Evolutionary conservation across 2,888 invertebrate species (phyloP).

Genomic region (Orthonychiurus folsomi): DNA sequence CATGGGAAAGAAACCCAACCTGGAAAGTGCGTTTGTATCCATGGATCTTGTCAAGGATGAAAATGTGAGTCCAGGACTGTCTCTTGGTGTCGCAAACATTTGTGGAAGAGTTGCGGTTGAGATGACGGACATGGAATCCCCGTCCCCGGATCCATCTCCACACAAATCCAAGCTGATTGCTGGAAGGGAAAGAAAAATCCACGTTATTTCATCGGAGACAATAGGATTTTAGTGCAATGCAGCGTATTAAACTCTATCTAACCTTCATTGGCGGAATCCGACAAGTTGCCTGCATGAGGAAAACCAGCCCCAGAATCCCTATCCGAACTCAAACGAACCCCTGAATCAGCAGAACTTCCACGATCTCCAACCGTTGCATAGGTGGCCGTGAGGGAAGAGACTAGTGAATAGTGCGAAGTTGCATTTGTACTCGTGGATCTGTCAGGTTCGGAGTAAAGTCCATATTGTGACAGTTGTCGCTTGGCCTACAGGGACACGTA

Average conservation of each 20-base stretch:
- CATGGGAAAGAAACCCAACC: conserved; percentile 25
- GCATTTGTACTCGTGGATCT: conserved; percentile 34
- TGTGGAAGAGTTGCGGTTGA: conserved; percentile 52
- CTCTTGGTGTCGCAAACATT: conserved; percentile 38
- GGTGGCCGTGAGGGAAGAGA: conserved; percentile 39
- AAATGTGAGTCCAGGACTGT: conserved; percentile 38
- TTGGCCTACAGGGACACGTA: conserved; percentile 50
- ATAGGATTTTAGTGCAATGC: not conserved
- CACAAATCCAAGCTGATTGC: conserved; percentile 40
- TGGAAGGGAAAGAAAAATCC: conserved; percentile 10
- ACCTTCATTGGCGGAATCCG: conserved; percentile 69
- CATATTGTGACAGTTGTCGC: conserved; percentile 57
- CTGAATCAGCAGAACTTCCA: conserved; percentile 64
- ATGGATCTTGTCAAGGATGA: conserved; percentile 48
- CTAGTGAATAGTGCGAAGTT: conserved; percentile 39
- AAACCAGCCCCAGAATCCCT: conserved; percentile 60
- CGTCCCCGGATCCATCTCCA: conserved; percentile 40
- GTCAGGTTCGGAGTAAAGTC: conserved; percentile 77
- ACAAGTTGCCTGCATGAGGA: conserved; percentile 59
- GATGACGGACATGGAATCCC: conserved; percentile 41
- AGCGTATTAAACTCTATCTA: conserved; percentile 40
- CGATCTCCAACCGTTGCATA: conserved; percentile 34
- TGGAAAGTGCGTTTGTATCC: conserved; percentile 58
- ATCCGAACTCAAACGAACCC: conserved; percentile 74
- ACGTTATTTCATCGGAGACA: not conserved